Evolutionary conservation across 2,888 invertebrate species (phyloP).

Genomic region (Ctena decussata): DNA sequence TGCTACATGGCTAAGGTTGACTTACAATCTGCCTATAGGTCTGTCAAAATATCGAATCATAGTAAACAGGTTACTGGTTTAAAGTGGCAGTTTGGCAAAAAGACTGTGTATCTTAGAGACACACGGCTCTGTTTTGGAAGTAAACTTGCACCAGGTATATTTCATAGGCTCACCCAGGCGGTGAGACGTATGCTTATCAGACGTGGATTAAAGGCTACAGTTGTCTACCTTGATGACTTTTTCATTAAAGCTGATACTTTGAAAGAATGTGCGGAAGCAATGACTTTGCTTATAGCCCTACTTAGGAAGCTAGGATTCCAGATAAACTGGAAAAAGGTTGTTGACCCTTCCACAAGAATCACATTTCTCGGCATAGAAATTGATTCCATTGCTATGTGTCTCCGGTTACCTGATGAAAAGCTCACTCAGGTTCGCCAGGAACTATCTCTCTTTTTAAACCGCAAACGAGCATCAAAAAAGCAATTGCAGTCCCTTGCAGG

Average conservation of each 20-base stretch:
- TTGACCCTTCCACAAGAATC: conserved; percentile 16
- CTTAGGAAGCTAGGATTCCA: conserved; percentile 25
- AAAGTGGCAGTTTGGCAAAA: background rate
- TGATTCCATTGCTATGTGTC: background rate
- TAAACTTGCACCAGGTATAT: conserved; percentile 21
- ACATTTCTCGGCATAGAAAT: background rate
- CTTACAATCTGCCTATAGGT: background rate
- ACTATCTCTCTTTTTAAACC: background rate
- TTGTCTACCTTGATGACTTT: conserved; percentile 3
- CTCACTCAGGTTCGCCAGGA: background rate
- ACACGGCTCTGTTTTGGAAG: conserved; percentile 29
- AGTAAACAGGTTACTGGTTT: conserved; percentile 16
- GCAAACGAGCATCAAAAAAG: background rate
- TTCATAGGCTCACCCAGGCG: background rate
- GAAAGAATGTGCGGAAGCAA: background rate
- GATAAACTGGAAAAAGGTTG: conserved; percentile 31
- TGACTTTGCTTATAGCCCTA: background rate
- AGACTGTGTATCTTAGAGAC: background rate
- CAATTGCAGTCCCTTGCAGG: background rate
- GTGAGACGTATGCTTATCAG: conserved; percentile 25
- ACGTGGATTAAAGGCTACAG: background rate
- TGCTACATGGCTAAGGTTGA: background rate
- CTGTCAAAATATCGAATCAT: conserved; percentile 1
- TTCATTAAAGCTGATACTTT: background rate
- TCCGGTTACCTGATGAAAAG: background rate